Evolutionary conservation across 1,140 invertebrate genomes (phyloP), one percentile per base, ranked within the genome.

Genomic region (Mamestra configurata): DNA sequence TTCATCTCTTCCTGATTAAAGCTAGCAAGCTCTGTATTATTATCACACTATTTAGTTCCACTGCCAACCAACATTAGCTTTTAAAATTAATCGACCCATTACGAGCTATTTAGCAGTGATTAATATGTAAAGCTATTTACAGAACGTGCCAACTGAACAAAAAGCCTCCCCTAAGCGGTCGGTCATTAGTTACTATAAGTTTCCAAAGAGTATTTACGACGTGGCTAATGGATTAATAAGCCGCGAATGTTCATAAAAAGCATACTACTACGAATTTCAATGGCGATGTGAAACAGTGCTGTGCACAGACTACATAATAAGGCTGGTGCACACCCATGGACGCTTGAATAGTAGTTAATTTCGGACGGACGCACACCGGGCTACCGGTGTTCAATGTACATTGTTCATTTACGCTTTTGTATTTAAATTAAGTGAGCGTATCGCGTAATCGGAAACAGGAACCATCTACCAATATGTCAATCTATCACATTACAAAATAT

Each of bases 381-480:
- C 86, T 88, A 89, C 88, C 89, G 88, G 88, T 86, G 53, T 86
- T 86, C 55, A 79, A 49, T 64, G 57, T 64, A 77, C 72, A 77
- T 66, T 64, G 57, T 64, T 75, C 72, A 77, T 66, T 80, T 77
- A 83, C 72, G 83, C 83, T 87, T 91, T 91, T 90, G 90, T 92
- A 92, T 93, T 90, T 87, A 89, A 91, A 92, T 93, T 64, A 90
- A 84, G 84, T 83, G 79, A 88, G 81, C 73, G 66, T 82, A 73
- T 82, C 70, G 72, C 79, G 78, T 85, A 85, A 86, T 85, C 88
- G 92, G 90, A 92, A 93, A 89, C 88, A 89, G 91, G 91, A 93
- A 92, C 87, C 82, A 78, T 71, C 77, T 81, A 85, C 86, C 84
- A 80, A 90, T 85, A 86, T 68, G 57, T 72, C 20, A 77, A 78